Evolutionary conservation across 2,113 vertebrate species (phyloP).

Genomic region (Rhinogobius similis): DNA sequence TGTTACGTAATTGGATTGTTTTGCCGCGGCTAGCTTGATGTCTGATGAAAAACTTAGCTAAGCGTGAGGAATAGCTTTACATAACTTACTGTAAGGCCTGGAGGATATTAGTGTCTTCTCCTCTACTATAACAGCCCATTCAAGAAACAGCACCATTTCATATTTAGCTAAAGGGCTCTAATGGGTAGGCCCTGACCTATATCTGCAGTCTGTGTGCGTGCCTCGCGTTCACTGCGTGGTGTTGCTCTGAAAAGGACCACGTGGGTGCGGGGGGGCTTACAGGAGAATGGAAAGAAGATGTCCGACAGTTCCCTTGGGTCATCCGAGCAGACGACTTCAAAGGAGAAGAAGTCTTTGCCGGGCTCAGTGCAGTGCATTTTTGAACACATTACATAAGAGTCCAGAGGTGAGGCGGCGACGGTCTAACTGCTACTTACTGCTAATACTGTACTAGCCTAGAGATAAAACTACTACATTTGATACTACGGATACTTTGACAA

Average conservation of each 20-base stretch:
- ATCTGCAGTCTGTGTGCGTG: constrained; percentile 24
- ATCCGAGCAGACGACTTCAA: constrained; percentile 11
- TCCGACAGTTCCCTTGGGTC: constrained; percentile 12
- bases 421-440: background rate
- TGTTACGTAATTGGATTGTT: background rate
- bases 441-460: background rate
- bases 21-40: constrained; percentile 35
- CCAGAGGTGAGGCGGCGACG: background rate
- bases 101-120: constrained; percentile 7
- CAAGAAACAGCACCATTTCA: constrained; percentile 20
- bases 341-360: background rate
- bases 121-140: constrained; percentile 19
- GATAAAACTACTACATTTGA: background rate
- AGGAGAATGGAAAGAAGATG: background rate
- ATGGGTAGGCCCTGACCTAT: constrained; percentile 44
- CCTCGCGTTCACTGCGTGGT: constrained; percentile 22
- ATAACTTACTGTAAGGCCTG: constrained; percentile 43
- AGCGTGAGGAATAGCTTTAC: constrained; percentile 64
- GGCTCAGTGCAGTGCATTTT: constrained; percentile 3
- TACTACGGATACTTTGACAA: background rate
- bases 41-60: constrained; percentile 43
- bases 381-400: constrained; percentile 4
- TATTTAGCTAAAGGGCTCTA: constrained; percentile 17
- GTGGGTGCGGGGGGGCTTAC: background rate
- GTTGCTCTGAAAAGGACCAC: constrained; percentile 18